phyloP scores from a whole-genome alignment of 2,888 invertebrate genomes.

The Drosophila paranaensis region DNA sequence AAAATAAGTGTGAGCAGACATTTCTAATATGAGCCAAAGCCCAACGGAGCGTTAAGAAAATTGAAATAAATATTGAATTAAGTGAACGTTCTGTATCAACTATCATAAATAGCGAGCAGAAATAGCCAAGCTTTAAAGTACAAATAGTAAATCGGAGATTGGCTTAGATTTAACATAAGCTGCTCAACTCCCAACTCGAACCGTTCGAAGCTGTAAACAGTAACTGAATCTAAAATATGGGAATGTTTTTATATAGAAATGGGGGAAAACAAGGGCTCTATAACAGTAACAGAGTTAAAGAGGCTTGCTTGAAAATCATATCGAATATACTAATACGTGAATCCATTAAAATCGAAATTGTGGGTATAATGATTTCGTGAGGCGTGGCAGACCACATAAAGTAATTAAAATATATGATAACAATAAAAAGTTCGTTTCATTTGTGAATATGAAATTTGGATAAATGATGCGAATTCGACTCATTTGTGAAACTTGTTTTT shows the following conservation, averaged over 20 bases:
- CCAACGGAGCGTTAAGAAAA: constrained; percentile 2
- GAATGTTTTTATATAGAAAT: not conserved
- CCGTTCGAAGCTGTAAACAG: not conserved
- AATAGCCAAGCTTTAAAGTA: not conserved
- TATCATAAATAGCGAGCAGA: too few relatives aligned
- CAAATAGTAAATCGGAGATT: not conserved
- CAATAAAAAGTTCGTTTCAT: too few relatives aligned
- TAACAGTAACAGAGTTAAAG: too few relatives aligned
- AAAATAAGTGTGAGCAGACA: not conserved
- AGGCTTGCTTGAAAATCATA: not conserved
- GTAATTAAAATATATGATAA: too few relatives aligned
- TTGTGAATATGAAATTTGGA: too few relatives aligned
- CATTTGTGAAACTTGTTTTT: too few relatives aligned
- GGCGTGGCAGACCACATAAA: too few relatives aligned
- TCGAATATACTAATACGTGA: not conserved
- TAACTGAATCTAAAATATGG: too few relatives aligned
- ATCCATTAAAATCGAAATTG: too few relatives aligned
- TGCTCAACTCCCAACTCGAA: not conserved
- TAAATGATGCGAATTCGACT: too few relatives aligned
- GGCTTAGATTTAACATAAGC: not conserved
- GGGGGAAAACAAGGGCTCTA: too few relatives aligned
- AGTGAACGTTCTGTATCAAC: not conserved
- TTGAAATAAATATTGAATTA: constrained; percentile 5
- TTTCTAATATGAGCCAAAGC: constrained; percentile 20
- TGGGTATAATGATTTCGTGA: too few relatives aligned